Percentiles rank a stretch among this genome's conserved stretches.
phyloP scores from a whole-genome alignment of 2,113 vertebrate species.

The Chaetodon trifascialis region DNA sequence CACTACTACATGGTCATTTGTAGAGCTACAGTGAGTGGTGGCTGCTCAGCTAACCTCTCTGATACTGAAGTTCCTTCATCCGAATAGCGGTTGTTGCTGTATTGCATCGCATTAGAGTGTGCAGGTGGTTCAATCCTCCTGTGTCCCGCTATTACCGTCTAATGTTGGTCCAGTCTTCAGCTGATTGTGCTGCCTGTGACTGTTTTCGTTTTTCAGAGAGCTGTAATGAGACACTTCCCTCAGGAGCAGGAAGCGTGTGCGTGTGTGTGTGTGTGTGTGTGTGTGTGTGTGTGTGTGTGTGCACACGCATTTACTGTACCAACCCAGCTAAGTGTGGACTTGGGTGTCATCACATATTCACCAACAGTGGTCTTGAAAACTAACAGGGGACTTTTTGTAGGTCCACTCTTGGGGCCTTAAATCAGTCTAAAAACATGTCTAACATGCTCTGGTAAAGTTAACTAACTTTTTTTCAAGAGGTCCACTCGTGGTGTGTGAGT shows the following conservation, averaged over 20 bases:
- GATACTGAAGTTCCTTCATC: not conserved
- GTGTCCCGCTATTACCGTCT: constrained; percentile 25
- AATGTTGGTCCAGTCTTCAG: constrained; percentile 46
- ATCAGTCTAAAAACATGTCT: no score
- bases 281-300: no score
- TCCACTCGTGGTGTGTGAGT: no score
- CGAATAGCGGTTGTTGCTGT: not conserved
- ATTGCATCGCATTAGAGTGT: not conserved
- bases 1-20: not conserved
- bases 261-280: constrained; percentile 23
- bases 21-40: not conserved
- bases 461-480: no score
- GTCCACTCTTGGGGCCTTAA: no score
- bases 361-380: no score
- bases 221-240: constrained; percentile 50
- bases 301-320: no score
- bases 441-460: no score
- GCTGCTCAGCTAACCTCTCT: not conserved
- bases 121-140: constrained; percentile 34
- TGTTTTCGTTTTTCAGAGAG: constrained; percentile 39
- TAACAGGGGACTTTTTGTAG: no score
- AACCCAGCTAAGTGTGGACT: no score
- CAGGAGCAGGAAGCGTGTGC: constrained; percentile 18
- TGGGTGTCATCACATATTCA: no score
- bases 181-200: constrained; percentile 35